Base-by-base conservation (phyloP, 2,797 vertebrate species). In the Lagorchestes hirsutus region DNA sequence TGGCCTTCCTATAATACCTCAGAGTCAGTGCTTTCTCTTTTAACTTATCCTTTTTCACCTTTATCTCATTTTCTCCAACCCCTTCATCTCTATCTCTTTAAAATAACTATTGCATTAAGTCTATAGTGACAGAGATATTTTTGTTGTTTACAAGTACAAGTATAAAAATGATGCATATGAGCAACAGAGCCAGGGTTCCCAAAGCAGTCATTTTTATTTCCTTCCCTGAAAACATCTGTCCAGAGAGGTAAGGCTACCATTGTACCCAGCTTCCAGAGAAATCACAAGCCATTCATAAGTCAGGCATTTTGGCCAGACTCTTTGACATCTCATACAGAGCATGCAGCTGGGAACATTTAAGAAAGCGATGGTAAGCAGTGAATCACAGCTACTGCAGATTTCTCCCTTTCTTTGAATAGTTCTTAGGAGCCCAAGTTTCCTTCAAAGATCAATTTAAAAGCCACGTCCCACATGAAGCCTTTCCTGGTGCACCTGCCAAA, bases 51-150 rank as follows among this genome's bases (percentile, higher is more conserved):
- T 50, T 87, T 87, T 87, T 46, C 22, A 27, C 46, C 24, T 40
- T 87, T 50, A 87, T 50, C 22, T 87, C 40, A 12, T 87, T 87
- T 27, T 4, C 22, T 10, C 40, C 74, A 87, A 87, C 22, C 24
- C 74, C 22, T 9, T 50, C 74, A 87, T 50, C 40, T 87, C 74
- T 87, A 87, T 87, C 22, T 82, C 74, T 82, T 82, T 82, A 46
- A 82, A 46, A 46, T 46, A 82, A 22, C n/a, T 50, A 87, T 27
- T 46, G 40, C 50, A 74, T 4, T 6, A 74, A 54, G 27, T 55
- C 74, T 55, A 55, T 93, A 95, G 90, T 92, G 87, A 96, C 14
- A 94, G 9, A 74, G 91, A 90, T 93, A 87, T 27, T 34, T 96
- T 74, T 95, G 91, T 67, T 91, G 4, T 1, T 59, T 54, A 92